These are phyloP conservation scores for Holacanthella duospinosa DNA, from an alignment of 2,888 invertebrate genomes.

Conservation along the genomic window DNA sequence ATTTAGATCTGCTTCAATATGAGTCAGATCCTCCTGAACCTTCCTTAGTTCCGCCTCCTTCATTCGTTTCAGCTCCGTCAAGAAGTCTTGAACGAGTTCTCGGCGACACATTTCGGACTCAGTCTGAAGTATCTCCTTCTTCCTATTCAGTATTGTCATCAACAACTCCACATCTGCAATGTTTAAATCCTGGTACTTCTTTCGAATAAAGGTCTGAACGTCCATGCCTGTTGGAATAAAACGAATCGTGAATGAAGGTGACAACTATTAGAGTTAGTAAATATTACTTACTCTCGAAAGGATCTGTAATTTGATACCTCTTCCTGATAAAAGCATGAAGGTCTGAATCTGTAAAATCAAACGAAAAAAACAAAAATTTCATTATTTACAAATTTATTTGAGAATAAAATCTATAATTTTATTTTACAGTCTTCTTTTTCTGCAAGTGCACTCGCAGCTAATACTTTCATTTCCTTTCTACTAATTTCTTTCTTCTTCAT, in stretches of 20 bases:
- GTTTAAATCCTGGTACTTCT: conserved; percentile 46
- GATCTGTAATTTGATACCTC: no score
- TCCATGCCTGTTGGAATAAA: no score
- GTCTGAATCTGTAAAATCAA: no score
- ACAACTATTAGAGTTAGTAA: no score
- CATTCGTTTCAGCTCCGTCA: conserved; percentile 61
- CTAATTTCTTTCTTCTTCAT: no score
- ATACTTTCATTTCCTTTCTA: no score
- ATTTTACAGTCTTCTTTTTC: no score
- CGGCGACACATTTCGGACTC: conserved; percentile 71
- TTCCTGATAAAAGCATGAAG: no score
- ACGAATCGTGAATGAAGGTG: no score
- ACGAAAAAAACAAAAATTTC: neutral
- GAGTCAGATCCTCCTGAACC: conserved; percentile 57
- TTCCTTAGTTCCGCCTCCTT: conserved; percentile 59
- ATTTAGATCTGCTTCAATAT: conserved; percentile 59
- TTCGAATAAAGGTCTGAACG: conserved; percentile 37
- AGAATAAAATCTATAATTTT: no score
- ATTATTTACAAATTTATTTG: neutral
- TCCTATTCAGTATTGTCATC: conserved; percentile 64
- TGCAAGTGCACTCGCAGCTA: no score
- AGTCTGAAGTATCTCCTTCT: conserved; percentile 68
- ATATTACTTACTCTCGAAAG: no score
- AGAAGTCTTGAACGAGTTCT: conserved; percentile 69
- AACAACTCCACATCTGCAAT: conserved; percentile 70